phyloP scores from a whole-genome alignment of 2,888 invertebrate species.

The Drosophila mimica region DNA sequence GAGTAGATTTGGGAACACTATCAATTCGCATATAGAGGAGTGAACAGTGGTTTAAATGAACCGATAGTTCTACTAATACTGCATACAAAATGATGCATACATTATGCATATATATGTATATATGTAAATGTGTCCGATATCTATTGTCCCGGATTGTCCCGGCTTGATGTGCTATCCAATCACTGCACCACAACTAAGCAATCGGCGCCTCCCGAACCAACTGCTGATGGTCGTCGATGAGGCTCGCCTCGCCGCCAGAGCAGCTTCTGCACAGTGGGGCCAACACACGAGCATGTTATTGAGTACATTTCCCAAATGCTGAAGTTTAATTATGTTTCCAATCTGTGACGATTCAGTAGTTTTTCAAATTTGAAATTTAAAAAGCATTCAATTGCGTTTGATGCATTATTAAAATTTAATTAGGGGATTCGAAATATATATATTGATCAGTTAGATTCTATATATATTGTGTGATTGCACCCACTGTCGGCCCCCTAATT shows the following conservation, averaged over 20 bases:
- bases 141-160: constrained; percentile 23
- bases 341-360: neutral
- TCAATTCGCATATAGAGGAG: constrained; percentile 8
- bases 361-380: neutral
- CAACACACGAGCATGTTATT: neutral
- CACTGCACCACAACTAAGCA: constrained; percentile 47
- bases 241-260: constrained; percentile 14
- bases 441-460: constrained; percentile 15
- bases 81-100: neutral
- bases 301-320: neutral
- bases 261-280: constrained; percentile 49
- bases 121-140: constrained; percentile 9
- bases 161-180: constrained; percentile 44
- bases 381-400: neutral
- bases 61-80: neutral
- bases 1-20: neutral
- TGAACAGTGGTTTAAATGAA: constrained; percentile 1
- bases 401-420: neutral
- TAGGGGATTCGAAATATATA: neutral
- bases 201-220: constrained; percentile 34
- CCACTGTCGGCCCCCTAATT: constrained; percentile 55
- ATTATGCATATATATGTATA: neutral
- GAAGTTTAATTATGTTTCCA: neutral
- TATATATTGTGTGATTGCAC: neutral
- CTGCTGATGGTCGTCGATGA: constrained; percentile 22